Evolutionary conservation across 2,113 vertebrate species (phyloP).

Genomic region (Steatornis caripensis): DNA sequence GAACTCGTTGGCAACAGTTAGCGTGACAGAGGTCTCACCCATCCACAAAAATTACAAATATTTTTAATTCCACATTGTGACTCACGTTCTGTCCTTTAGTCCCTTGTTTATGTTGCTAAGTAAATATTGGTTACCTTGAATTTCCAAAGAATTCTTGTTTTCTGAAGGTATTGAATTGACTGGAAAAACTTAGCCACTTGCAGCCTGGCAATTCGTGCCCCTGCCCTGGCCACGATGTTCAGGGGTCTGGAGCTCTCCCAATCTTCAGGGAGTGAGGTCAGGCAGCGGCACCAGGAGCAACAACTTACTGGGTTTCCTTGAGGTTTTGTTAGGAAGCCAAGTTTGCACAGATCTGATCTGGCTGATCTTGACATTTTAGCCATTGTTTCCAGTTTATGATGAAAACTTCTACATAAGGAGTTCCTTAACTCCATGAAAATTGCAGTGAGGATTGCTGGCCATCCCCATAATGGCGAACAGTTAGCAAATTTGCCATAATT

Average conservation of each 20-base stretch:
- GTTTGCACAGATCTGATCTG: neutral
- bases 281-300: neutral
- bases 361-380: neutral
- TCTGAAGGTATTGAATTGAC: neutral
- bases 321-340: neutral
- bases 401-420: accelerated
- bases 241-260: neutral
- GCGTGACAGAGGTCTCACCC: accelerated
- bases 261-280: neutral
- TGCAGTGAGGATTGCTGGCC: neutral
- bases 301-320: neutral
- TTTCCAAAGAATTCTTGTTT: neutral
- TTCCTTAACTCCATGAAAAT: neutral
- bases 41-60: neutral
- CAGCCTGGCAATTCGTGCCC: neutral
- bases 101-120: neutral
- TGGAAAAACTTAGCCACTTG: neutral
- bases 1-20: neutral
- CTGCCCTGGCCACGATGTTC: neutral
- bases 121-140: neutral
- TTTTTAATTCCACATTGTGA: neutral
- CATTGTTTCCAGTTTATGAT: neutral
- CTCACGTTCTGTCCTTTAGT: neutral
- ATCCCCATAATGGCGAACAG: neutral
- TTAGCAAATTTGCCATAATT: neutral